Evolutionary conservation across 2,797 vertebrate genomes (phyloP), one percentile per base, ranked within the genome.

Genomic region (Poecilia velifera): DNA sequence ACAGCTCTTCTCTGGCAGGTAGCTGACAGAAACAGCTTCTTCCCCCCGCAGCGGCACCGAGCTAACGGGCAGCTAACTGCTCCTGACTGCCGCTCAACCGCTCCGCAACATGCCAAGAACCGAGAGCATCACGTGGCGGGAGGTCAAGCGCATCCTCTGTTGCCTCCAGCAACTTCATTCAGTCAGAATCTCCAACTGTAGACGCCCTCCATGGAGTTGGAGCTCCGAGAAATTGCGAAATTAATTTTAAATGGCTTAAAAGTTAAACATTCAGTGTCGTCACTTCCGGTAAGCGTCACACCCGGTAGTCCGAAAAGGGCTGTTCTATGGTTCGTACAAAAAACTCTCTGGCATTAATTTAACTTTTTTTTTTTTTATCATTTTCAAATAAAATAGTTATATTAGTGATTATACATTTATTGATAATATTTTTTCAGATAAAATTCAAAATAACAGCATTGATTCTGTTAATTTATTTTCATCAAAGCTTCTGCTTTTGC

Each of bases 91-190:
- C 84, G 85, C 91, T 89, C 82, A 80, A 76, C 91, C 86, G 79
- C 84, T 87, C 84, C 59, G 93, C 93, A 94, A 96, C 94, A 96
- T 94, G 95, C 94, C 92, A 93, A 94, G 86, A 86, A 82, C 90
- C 92, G 88, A 91, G 62, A 91, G 95, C 91, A 95, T 94, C 73
- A 83, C 95, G 94, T 94, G 92, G 87, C 86, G 16, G 18, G 70
- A 82, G 86, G 82, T 91, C 87, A 90, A 86, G 86, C 78, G 76
- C 25, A 0, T 81, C 84, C 86, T 81, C 7, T 7, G 34, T 73
- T 6, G 16, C 31, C 1, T 70, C 4, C 72, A 71, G 59, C 31
- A 51, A 0, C 64, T 18, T n/a, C 77, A 53, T 74, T 18, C n/a
- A 41, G 0, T 31, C 3, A 14, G 1, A 22, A 1, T 28, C 10